Percentiles rank a stretch among this genome's conserved stretches.
phyloP scores from a whole-genome alignment of 2,888 invertebrate species.

The Drosophila paramelanica region DNA sequence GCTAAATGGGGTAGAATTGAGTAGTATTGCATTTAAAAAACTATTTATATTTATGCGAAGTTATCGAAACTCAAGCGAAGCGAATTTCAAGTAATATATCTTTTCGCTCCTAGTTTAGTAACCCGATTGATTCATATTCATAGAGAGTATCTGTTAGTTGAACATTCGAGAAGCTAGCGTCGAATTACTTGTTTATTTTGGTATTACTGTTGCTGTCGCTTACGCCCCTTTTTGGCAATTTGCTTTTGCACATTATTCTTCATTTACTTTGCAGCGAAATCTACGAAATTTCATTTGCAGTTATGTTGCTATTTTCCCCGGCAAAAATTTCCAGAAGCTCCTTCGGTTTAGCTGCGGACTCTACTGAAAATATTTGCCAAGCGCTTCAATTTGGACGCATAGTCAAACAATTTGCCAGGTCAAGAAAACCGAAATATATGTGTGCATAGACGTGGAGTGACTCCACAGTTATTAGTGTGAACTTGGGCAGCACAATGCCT shows the following conservation, averaged over 20 bases:
- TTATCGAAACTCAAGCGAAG: not conserved
- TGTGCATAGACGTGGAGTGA: slow-evolving; percentile 34
- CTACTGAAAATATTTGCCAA: slow-evolving; percentile 67
- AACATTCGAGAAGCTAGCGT: not conserved
- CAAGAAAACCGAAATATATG: slow-evolving; percentile 60
- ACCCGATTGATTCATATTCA: not conserved
- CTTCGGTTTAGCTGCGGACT: slow-evolving; percentile 5
- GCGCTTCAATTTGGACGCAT: slow-evolving; percentile 71
- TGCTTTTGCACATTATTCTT: slow-evolving; percentile 78
- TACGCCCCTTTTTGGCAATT: slow-evolving; percentile 58
- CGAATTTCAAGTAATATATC: not conserved
- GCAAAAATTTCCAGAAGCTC: slow-evolving; percentile 39
- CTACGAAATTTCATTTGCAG: slow-evolving; percentile 79
- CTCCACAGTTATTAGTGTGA: slow-evolving; percentile 55
- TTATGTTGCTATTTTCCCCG: slow-evolving; percentile 73
- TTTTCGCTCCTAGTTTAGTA: not conserved
- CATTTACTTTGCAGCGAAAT: slow-evolving; percentile 77
- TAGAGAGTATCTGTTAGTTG: not conserved
- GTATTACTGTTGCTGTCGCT: slow-evolving; percentile 16
- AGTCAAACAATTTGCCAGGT: slow-evolving; percentile 69
- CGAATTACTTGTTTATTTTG: slow-evolving; percentile 17
- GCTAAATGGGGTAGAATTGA: not conserved
- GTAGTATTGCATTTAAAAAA: not conserved
- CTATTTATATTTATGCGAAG: not conserved
- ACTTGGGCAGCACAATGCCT: slow-evolving; percentile 22